These are phyloP conservation scores for Euwallacea fornicatus DNA, from an alignment of 1,140 invertebrate species.

Conservation along the genomic window DNA sequence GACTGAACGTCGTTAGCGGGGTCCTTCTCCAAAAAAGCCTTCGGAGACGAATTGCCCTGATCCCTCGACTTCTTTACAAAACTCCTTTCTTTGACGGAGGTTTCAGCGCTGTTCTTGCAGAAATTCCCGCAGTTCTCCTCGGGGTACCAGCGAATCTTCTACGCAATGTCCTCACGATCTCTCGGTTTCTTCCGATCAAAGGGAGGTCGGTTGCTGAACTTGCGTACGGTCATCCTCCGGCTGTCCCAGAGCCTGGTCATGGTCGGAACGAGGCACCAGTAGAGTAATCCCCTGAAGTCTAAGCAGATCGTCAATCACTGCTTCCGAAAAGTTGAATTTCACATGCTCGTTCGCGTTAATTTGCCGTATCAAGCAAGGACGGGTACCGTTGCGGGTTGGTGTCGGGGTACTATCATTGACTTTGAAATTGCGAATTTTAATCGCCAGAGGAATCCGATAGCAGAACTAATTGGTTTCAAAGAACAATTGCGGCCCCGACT, in stretches of 20 bases:
- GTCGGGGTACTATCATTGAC: constrained; percentile 13
- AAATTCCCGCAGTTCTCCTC: constrained; percentile 22
- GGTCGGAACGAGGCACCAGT: neutral
- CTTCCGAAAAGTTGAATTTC: neutral
- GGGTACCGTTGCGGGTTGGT: neutral
- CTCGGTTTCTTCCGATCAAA: constrained; percentile 34
- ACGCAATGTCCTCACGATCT: constrained; percentile 14
- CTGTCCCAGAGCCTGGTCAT: constrained; percentile 32
- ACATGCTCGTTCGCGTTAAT: neutral
- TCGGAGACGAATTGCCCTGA: neutral
- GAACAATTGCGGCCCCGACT: no score
- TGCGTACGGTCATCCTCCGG: constrained; percentile 36
- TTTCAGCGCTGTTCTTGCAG: constrained; percentile 18
- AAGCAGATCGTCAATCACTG: neutral
- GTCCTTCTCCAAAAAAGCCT: constrained; percentile 11
- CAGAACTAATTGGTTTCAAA: constrained; percentile 13
- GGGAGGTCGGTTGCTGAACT: constrained; percentile 38
- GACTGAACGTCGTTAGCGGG: constrained; percentile 9
- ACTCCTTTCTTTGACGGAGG: no score
- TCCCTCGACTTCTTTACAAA: neutral
- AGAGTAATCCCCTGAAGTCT: neutral
- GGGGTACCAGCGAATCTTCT: constrained; percentile 26
- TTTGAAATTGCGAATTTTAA: constrained; percentile 21
- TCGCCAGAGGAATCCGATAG: constrained; percentile 8
- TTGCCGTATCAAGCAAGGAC: neutral